phyloP scores from a whole-genome alignment of 2,888 invertebrate species.

The Eristalis tenax region DNA sequence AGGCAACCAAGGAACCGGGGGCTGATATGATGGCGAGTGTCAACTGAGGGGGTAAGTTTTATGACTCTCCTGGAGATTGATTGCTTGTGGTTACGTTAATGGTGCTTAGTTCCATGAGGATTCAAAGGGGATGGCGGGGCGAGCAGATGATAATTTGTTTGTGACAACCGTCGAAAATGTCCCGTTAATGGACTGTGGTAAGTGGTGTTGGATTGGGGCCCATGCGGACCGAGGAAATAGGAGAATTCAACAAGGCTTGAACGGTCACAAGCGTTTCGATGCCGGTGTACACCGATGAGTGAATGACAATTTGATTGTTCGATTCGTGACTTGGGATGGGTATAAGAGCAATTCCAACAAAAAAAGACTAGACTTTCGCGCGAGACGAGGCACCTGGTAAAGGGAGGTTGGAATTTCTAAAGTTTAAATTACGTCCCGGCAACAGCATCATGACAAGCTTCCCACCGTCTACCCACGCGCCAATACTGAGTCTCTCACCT shows the following conservation, averaged over 20 bases:
- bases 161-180: constrained; percentile 29
- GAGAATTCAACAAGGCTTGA: not conserved
- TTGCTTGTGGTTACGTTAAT: constrained; percentile 58
- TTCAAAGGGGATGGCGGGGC: no score
- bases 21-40: not conserved
- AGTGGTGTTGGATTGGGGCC: constrained; percentile 11
- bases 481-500: no score
- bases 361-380: no score
- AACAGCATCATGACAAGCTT: no score
- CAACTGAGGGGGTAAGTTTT: constrained; percentile 34
- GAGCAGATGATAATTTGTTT: constrained; percentile 54
- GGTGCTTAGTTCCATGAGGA: constrained; percentile 21
- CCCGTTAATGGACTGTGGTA: constrained; percentile 49
- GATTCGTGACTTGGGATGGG: not conserved
- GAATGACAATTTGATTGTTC: not conserved
- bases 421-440: no score
- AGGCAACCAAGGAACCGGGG: not conserved
- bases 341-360: no score
- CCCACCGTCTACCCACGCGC: no score
- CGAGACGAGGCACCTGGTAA: no score
- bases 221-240: not conserved
- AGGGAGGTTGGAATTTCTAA: no score
- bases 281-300: not conserved
- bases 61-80: constrained; percentile 61
- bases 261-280: not conserved